Evolutionary conservation across 2,113 vertebrate species (phyloP).

Genomic region (Python bivittatus): DNA sequence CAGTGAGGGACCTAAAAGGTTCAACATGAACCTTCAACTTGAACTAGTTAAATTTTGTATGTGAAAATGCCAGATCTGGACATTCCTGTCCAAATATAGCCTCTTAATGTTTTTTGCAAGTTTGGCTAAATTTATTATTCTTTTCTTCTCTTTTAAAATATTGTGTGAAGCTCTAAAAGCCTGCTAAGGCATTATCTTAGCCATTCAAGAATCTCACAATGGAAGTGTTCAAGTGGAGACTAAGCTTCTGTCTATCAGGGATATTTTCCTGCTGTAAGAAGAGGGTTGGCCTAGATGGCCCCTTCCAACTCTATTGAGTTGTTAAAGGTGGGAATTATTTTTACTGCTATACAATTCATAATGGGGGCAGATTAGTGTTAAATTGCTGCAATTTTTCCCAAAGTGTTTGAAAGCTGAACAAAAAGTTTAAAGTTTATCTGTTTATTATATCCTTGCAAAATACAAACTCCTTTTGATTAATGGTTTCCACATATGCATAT

Average conservation of each 20-base stretch:
- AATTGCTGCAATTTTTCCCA: background rate
- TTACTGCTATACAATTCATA: background rate
- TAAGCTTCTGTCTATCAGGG: background rate
- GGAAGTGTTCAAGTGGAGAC: background rate
- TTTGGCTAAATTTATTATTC: background rate
- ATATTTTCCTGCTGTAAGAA: background rate
- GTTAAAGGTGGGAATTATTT: background rate
- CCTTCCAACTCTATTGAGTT: background rate
- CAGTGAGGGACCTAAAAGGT: background rate
- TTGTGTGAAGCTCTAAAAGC: background rate
- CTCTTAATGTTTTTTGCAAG: background rate
- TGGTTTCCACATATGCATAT: fast-evolving
- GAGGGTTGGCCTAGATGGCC: background rate
- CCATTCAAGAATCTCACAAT: background rate
- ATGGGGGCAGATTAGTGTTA: background rate
- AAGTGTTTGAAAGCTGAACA: background rate
- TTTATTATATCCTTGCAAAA: background rate
- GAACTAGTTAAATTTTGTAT: background rate
- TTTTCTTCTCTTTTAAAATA: background rate
- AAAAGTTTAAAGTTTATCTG: background rate
- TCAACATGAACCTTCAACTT: background rate
- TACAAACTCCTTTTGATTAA: background rate
- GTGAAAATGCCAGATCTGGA: background rate
- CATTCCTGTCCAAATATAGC: background rate
- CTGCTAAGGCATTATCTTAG: background rate